Evolutionary conservation across 2,888 invertebrate genomes (phyloP), one percentile per base, ranked within the genome.

Genomic region (Trachelus tabidus): DNA sequence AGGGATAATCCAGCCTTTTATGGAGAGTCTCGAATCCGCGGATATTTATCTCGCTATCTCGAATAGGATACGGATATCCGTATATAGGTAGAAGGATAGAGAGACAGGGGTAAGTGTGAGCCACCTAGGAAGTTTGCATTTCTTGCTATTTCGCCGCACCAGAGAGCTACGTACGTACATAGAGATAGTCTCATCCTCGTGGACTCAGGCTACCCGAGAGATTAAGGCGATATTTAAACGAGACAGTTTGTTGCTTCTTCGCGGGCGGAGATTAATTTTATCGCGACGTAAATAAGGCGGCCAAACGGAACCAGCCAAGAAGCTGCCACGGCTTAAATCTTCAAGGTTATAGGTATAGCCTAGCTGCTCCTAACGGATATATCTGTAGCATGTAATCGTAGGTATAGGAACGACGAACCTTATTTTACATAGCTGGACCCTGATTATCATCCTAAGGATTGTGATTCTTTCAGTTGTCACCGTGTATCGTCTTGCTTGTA

Each of bases 171-270:
- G n/a, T 34, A 68, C 33, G 15, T 73, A n/a, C 11, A 68, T 69
- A 69, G 15, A 23, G 35, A 76, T 73, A 37, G 69, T 71, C 33
- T 23, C 56, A 56, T 9, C 56, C 56, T 23, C 56, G 56, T 56
- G 56, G 56, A 56, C 56, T 56, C 23, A 23, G 56, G 71, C 71
- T 71, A 56, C 56, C 56, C 56, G 56, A 56, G 79, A 86, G 87
- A 88, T 88, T 87, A 88, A 84, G 86, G 79, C 84, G 86, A 86
- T 87, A 88, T 87, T 88, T 86, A 87, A 87, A 86, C 84, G 82
- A 79, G 80, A 77, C 78, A 80, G 81, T 81, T 76, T 78, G 77
- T 81, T 81, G 80, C 77, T 74, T 73, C 73, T 71, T 30, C 68
- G 56, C 31, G 34, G 69, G 69, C 73, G 56, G 73, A 81, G 79